Base-by-base conservation (phyloP, 2,113 vertebrate species). In the Pteropus alecto region DNA sequence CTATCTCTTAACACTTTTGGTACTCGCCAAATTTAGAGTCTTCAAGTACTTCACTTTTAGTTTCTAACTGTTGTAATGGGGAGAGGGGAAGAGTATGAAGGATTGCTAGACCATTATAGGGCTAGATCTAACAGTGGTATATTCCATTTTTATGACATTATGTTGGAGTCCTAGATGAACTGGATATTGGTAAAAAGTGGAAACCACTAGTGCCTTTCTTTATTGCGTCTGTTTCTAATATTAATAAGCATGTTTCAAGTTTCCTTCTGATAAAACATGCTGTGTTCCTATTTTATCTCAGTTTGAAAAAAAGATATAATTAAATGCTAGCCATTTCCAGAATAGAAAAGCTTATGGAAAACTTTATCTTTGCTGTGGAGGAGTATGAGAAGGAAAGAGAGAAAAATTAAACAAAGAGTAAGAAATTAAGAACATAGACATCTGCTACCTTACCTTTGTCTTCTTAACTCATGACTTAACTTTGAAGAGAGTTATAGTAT, bases 401-500 rank as follows among this genome's bases (percentile, higher is more conserved):
- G 67, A 41, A 71, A 93, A 6, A 79, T 22, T 77, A 56, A 56
- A 73, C 24, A 68, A 51, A 24, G 35, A 6, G 12, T 76, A 43
- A 54, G 15, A 24, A 30, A 46, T 65, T n/a, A 82, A 63, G 1
- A 48, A 11, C 41, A 65, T 43, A 82, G 26, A 19, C 7, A n/a
- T 87, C 22, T 22, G 3, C 5, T 86, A 2, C 6, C 2, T 48
- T 35, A 48, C 2, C 3, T 7, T 1, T 48, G 7, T 24, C 15
- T 26, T 48, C 10, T 70, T 38, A 73, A 43, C 1, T 2, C 3
- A 24, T 73, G 14, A 1, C 1, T 83, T 79, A 35, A 35, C 4
- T 12, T 56, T 85, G 46, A 96, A 38, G 33, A 70, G 19, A 9
- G 8, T 28, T 6, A 30, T 26, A 56, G 16, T 30, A n/a, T 51